Base-by-base conservation (phyloP, 2,888 invertebrate species). In the Gymnocheta viridis region DNA sequence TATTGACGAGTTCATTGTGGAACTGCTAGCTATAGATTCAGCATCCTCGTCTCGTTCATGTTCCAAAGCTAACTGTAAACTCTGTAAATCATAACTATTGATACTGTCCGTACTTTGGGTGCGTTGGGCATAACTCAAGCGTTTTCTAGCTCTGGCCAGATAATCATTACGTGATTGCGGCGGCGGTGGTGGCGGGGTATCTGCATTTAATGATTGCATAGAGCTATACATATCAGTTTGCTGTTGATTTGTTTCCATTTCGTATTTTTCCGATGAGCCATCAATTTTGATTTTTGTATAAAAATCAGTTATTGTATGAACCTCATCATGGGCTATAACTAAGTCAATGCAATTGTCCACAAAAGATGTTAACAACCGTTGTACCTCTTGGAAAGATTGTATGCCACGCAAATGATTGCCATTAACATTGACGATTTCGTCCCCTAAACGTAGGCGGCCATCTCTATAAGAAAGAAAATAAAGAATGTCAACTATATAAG, bases 341-440 rank as follows among this genome's bases (percentile, higher is more conserved):
- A 94, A 92, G 87, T 94, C 94, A 35, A 94, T 94, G 82, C 88
- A 89, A 83, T 92, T 92, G 82, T 91, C 91, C 38, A 90, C 89
- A 67, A 92, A 92, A 66, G 88, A 89, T 69, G 90, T 90, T 2
- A 92, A 87, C 19, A 94, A 93, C 60, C 94, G 92, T 87, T 94
- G 94, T 19, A 94, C 94, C 87, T 95, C 95, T 89, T 94, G 94
- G 78, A 94, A 92, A 6, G 95, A 94, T 54, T 95, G 93, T 74
- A 97, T 93, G 1, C 96, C 96, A 85, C 96, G 94, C 81, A 98
- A 92, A 85, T 96, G 94, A 88, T 94, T 94, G 10, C 97, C 97
- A 91, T 98, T 98, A 35, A 97, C 96, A 92, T 96, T 96, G 12
- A 98, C 95, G 85, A 98, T 96, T 93, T 98, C 97, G 92, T 98